Conservation (phyloP, 2,797 vertebrate species). For the Triplophysa bombifrons region DNA sequence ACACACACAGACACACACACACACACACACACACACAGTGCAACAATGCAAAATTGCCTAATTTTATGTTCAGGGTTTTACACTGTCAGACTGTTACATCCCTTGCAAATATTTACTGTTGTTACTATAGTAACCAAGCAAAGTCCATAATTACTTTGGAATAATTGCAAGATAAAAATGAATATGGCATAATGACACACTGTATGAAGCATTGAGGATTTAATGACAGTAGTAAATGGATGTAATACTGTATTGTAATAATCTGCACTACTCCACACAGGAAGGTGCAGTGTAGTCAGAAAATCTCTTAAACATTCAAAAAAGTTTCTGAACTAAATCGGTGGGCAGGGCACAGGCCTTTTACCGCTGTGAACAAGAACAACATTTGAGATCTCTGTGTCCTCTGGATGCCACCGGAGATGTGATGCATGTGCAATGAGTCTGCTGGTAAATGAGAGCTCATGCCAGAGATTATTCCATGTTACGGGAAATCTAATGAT, state of each 20-base stretch:
- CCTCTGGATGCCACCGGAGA: constrained; percentile 15
- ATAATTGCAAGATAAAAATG: not conserved
- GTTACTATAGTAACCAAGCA: not conserved
- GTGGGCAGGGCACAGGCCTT: not conserved
- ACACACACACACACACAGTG: no score
- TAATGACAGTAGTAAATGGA: not conserved
- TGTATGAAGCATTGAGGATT: not conserved
- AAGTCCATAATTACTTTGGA: not conserved
- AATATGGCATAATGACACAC: not conserved
- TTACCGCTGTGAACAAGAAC: constrained; percentile 20
- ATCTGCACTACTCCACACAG: not conserved
- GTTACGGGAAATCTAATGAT: constrained; percentile 22
- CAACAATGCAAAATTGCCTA: no score
- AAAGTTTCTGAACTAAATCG: not conserved
- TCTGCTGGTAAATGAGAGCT: constrained; percentile 40
- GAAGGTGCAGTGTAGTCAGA: not conserved
- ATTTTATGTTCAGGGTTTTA: not conserved
- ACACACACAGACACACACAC: no score
- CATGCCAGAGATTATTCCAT: constrained; percentile 35
- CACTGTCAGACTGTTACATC: not conserved
- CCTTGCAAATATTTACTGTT: not conserved
- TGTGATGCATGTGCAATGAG: constrained; percentile 34
- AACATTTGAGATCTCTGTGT: not conserved
- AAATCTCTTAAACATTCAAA: not conserved
- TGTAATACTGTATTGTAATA: not conserved